phyloP scores from a whole-genome alignment of 2,888 invertebrate genomes.

The Thyatira batis region DNA sequence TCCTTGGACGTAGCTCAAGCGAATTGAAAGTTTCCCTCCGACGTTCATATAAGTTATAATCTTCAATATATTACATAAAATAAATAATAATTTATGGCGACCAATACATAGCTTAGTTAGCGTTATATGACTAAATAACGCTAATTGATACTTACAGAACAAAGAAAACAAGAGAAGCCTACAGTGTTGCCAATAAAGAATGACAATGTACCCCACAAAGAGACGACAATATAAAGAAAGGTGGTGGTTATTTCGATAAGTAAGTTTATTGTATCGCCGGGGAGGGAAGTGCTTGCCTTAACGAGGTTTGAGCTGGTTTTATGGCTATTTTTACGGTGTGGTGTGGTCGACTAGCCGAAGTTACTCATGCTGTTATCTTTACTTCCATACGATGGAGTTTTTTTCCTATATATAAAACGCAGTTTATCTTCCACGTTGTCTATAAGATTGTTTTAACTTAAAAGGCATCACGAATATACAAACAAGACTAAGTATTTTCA shows the following conservation, averaged over 20 bases:
- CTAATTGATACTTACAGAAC: neutral
- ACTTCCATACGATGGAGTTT: constrained; percentile 9
- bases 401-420: neutral
- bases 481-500: neutral
- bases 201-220: constrained; percentile 16
- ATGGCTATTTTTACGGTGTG: constrained; percentile 55
- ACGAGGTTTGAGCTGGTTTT: constrained; percentile 56
- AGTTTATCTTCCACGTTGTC: too few relatives aligned
- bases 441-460: neutral
- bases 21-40: too few relatives aligned
- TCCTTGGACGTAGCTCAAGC: neutral
- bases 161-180: neutral
- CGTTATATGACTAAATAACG: too few relatives aligned
- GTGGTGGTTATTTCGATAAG: constrained; percentile 67
- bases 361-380: constrained; percentile 42
- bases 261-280: constrained; percentile 60
- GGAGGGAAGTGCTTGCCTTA: constrained; percentile 57
- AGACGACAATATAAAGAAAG: constrained; percentile 33
- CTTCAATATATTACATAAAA: too few relatives aligned
- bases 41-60: too few relatives aligned
- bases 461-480: neutral
- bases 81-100: too few relatives aligned
- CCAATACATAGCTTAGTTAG: too few relatives aligned
- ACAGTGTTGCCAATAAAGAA: constrained; percentile 28
- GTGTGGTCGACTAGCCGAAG: constrained; percentile 36